Base-by-base conservation (phyloP, 2,888 invertebrate species). In the Tetropium fuscum region DNA sequence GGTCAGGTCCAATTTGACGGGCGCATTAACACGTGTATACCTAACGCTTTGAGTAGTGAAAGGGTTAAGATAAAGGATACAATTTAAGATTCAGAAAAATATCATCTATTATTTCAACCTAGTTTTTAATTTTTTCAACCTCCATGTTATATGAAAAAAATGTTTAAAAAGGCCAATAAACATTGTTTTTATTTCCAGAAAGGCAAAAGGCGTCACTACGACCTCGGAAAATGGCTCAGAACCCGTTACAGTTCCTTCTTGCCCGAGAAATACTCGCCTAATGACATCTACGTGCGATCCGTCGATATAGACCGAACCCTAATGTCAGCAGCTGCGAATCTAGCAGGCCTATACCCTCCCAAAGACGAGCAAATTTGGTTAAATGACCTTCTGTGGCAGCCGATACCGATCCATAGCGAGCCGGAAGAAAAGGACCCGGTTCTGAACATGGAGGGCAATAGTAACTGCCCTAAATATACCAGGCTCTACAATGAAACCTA, bases 221-320 rank as follows among this genome's bases (percentile, higher is more conserved):
- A 84, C 8, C 81, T 94, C 3, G 94, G 94, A 2, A 80, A 87
- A 75, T 93, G 88, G 88, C 76, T 95, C 2, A 83, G 92, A 11
- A 78, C 84, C 36, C 85, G 93, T n/a, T 95, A 95, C 79, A 77
- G 81, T 36, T 82, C 87, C 70, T 84, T 90, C 44, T 67, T 90
- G 4, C 83, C 84, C n/a, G 68, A 77, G 1, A 72, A 73, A 3
- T 91, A 89, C 73, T 82, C 84, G 2, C 80, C 78, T 16, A 80
- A 84, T 11, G 84, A 88, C 74, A 83, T 90, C 27, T 83, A 83
- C 70, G 81, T 90, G 1, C 82, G 84, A 48, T 92, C 94, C 36
- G 94, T 95, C 0, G 93, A 95, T 81, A 89, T 91, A 10, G 95
- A 97, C 81, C 87, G 97, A 18, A 94, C 95, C 0, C 81, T 96